Evolutionary conservation across 2,113 vertebrate genomes (phyloP).

Genomic region (Aythya baeri): DNA sequence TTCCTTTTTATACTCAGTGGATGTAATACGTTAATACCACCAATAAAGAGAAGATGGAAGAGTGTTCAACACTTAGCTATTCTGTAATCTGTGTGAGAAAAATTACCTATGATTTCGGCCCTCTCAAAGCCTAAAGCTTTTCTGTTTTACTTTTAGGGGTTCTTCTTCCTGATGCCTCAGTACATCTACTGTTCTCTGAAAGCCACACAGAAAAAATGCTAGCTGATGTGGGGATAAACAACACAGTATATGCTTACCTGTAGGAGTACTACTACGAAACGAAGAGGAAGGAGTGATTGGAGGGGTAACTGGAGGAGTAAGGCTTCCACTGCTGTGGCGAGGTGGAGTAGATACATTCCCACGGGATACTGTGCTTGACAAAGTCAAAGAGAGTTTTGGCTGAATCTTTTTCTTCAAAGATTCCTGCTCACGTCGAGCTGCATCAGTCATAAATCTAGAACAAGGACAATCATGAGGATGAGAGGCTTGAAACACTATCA

Average conservation of each 20-base stretch:
- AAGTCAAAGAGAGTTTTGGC: constrained; percentile 91
- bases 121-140: neutral
- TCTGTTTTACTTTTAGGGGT: neutral
- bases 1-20: neutral
- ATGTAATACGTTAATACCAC: neutral
- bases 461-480: neutral
- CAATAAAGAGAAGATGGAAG: neutral
- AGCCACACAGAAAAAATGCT: neutral
- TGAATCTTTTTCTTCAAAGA: constrained; percentile 94
- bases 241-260: constrained; percentile 80
- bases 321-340: constrained; percentile 95
- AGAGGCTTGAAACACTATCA: neutral
- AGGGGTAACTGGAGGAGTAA: constrained; percentile 97
- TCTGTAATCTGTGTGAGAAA: neutral
- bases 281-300: constrained; percentile 98
- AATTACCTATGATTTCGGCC: neutral
- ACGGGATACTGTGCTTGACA: constrained; percentile 89
- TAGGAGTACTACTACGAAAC: constrained; percentile 96
- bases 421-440: constrained; percentile 94
- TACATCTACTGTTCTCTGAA: neutral
- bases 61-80: neutral
- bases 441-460: constrained; percentile 97
- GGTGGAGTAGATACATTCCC: constrained; percentile 92
- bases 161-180: neutral
- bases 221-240: neutral